Evolutionary conservation across 2,113 vertebrate genomes (phyloP), one percentile per base, ranked within the genome.

Genomic region (Speoplatyrhinus poulsoni): DNA sequence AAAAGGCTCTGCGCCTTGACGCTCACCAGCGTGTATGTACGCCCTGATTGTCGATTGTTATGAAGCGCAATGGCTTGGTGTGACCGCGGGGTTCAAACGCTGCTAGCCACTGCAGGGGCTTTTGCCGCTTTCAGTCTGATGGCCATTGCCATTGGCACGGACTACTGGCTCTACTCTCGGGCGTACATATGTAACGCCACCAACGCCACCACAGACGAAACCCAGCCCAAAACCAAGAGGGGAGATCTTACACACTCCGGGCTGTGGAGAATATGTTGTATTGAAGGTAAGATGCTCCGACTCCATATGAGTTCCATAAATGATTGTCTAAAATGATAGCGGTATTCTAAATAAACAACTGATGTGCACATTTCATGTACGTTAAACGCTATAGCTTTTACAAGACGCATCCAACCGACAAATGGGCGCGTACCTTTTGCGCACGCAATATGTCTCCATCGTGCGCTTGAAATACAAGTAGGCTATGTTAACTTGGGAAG

Each of bases 161-260:
- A 98, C 92, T 98, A 98, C 92, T 98, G 97, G 97, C 95, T 99
- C 16, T 98, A 99, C 88, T 96, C 96, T 69, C 93, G 95, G 86
- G 96, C 96, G 60, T 94, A 96, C 89, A 95, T 97, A 88, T 98
- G 97, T 90, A 98, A 98, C 91, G 90, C 89, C 74, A 98, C 95
- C 90, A 98, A 98, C 89, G 84, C 91, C 77, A 94, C 92, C 66
- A 61, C 92, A 79, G 97, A 98, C 73, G 94, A 95, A 15, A 77
- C 85, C 70, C 94, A 94, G 79, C 88, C 93, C 82, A 91, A 83
- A 81, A 88, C 86, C 80, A 93, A 90, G 75, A 93, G 91, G 75
- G 95, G 95, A 33, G 95, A 95, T 80, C 94, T 95, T 85, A 99
- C 96, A 64, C 97, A 99, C 89, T 99, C 97, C 36, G 97, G 97